phyloP scores from a whole-genome alignment of 2,113 vertebrate species.

The Toxostoma redivivum region DNA sequence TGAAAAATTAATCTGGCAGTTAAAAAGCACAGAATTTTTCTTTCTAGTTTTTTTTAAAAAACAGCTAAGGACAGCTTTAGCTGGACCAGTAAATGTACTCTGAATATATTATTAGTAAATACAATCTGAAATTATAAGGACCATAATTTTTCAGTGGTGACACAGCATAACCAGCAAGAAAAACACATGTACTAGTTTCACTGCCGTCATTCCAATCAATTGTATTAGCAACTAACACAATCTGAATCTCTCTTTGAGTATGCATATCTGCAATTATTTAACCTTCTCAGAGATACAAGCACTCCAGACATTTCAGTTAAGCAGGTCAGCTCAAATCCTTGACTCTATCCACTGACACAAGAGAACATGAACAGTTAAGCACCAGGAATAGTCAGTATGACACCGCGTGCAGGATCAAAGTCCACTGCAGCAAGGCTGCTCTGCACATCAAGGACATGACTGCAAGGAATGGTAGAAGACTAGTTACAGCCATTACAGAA shows the following conservation, averaged over 20 bases:
- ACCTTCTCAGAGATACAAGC: neutral
- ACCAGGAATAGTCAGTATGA: neutral
- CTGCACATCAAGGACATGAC: neutral
- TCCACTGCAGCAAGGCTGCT: neutral
- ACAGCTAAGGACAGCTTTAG: neutral
- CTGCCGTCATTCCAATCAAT: neutral
- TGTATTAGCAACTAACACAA: neutral
- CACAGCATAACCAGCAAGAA: neutral
- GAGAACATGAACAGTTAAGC: neutral
- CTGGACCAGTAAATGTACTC: neutral
- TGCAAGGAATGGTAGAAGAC: neutral
- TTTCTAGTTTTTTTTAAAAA: neutral
- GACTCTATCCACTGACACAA: neutral
- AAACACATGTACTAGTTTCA: neutral
- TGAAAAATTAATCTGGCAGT: neutral
- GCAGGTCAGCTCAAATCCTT: neutral
- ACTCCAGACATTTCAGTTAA: neutral
- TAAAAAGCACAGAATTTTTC: neutral
- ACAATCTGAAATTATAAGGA: neutral
- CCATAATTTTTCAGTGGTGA: neutral
- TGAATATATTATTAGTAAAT: neutral
- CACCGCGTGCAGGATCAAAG: neutral
- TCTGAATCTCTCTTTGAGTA: neutral
- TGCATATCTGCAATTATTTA: neutral
- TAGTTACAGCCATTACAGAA: neutral